Conservation (phyloP, 1,140 invertebrate species). For the Neodiprion fabricii region DNA sequence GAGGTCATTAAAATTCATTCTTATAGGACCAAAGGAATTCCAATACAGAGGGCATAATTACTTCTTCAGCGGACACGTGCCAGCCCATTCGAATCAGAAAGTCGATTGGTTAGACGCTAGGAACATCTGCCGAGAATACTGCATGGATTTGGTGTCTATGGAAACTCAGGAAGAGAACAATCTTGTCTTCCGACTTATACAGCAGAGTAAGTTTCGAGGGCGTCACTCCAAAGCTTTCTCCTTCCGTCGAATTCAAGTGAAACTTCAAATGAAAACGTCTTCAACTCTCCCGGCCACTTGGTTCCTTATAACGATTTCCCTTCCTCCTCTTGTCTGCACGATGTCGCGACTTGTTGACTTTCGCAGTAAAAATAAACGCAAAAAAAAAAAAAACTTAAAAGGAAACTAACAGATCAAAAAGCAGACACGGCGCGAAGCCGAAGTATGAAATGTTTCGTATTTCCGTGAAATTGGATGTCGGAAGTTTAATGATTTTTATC, state of each 20-base stretch:
- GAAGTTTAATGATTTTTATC: neutral
- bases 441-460: neutral
- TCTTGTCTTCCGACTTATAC: slow-evolving; percentile 84
- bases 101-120: slow-evolving; percentile 90
- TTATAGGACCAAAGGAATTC: slow-evolving; percentile 88
- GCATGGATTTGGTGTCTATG: slow-evolving; percentile 89
- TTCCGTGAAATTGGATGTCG: too few relatives aligned
- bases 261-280: too few relatives aligned
- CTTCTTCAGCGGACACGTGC: slow-evolving; percentile 86
- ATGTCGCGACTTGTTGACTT: too few relatives aligned
- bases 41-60: slow-evolving; percentile 86
- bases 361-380: too few relatives aligned
- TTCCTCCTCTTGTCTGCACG: too few relatives aligned
- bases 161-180: slow-evolving; percentile 91
- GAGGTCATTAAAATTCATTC: slow-evolving; percentile 1
- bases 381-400: slow-evolving; percentile 18
- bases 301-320: too few relatives aligned
- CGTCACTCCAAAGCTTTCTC: neutral
- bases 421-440: neutral
- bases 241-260: too few relatives aligned
- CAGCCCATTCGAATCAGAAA: slow-evolving; percentile 77
- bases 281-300: too few relatives aligned
- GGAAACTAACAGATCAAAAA: too few relatives aligned
- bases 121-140: slow-evolving; percentile 89
- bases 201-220: slow-evolving; percentile 74